phyloP scores from a whole-genome alignment of 2,888 invertebrate species.

The Brachyopa scutellaris region DNA sequence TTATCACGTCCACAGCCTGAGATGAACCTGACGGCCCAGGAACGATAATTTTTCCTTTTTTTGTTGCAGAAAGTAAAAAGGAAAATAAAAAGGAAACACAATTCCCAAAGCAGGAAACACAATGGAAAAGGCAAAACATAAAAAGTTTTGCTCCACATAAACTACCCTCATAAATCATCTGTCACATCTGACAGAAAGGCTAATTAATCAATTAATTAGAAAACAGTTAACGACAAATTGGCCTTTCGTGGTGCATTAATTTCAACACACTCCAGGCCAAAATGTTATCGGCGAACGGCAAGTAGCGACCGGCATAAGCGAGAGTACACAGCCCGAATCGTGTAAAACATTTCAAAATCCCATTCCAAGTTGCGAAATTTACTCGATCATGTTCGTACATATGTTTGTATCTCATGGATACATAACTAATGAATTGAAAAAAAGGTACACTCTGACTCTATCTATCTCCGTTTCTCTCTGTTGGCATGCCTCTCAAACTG shows the following conservation, averaged over 20 bases:
- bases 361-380: slow-evolving; percentile 44
- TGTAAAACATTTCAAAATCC: slow-evolving; percentile 61
- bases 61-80: background rate
- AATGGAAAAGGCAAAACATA: slow-evolving; percentile 1
- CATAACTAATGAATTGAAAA: no score
- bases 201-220: slow-evolving; percentile 69
- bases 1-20: slow-evolving; percentile 44
- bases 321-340: slow-evolving; percentile 46
- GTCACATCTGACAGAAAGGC: slow-evolving; percentile 50
- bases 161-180: slow-evolving; percentile 56
- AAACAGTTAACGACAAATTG: slow-evolving; percentile 66
- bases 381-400: background rate
- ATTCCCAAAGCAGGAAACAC: slow-evolving; percentile 31
- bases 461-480: no score
- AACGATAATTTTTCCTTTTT: slow-evolving; percentile 8
- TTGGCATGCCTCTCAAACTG: no score
- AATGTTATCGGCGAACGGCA: slow-evolving; percentile 35
- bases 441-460: no score
- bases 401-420: slow-evolving; percentile 45
- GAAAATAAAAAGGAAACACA: background rate
- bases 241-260: slow-evolving; percentile 62
- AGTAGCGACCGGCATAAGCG: slow-evolving; percentile 19
- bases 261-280: slow-evolving; percentile 54
- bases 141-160: background rate
- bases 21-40: slow-evolving; percentile 53